A percentile compares a stretch with the other conserved stretches of the same genome.
These are phyloP conservation scores for Archegozetes longisetosus DNA, from an alignment of 1,140 invertebrate genomes.

Conservation along the genomic window DNA sequence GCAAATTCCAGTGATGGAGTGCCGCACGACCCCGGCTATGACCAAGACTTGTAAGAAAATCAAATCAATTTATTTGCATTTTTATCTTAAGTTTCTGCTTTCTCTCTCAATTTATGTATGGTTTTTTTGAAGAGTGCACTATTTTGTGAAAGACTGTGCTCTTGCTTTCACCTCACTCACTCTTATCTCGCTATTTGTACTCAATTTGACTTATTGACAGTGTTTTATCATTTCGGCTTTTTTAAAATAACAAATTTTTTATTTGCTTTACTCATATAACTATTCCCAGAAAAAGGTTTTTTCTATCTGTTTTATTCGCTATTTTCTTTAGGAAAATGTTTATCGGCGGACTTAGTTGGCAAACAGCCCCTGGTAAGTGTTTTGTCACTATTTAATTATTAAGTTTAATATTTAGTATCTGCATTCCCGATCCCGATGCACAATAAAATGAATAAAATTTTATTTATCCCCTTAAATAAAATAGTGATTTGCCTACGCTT, in stretches of 20 bases:
- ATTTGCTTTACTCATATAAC: no score
- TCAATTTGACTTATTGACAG: not conserved
- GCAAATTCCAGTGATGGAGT: slow-evolving; percentile 11
- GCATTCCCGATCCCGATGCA: not conserved
- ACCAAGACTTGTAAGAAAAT: slow-evolving; percentile 13
- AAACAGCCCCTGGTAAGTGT: slow-evolving; percentile 90
- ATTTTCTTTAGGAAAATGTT: slow-evolving; percentile 91
- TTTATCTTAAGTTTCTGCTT: not conserved
- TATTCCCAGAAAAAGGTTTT: no score
- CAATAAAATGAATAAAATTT: not conserved
- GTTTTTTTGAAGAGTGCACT: not conserved
- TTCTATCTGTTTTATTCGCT: slow-evolving; percentile 1
- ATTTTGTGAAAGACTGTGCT: not conserved
- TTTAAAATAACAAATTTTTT: no score
- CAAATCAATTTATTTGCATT: not conserved
- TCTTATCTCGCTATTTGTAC: not conserved
- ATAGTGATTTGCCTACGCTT: not conserved
- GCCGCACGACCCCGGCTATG: slow-evolving; percentile 3
- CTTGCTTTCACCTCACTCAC: not conserved
- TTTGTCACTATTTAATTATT: not conserved
- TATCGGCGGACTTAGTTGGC: slow-evolving; percentile 97
- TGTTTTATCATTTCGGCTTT: not conserved
- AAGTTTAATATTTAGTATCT: not conserved
- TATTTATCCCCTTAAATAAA: slow-evolving; percentile 12
- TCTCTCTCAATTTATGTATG: not conserved